phyloP scores from a whole-genome alignment of 1,140 invertebrate genomes.

The Caerostris extrusa region DNA sequence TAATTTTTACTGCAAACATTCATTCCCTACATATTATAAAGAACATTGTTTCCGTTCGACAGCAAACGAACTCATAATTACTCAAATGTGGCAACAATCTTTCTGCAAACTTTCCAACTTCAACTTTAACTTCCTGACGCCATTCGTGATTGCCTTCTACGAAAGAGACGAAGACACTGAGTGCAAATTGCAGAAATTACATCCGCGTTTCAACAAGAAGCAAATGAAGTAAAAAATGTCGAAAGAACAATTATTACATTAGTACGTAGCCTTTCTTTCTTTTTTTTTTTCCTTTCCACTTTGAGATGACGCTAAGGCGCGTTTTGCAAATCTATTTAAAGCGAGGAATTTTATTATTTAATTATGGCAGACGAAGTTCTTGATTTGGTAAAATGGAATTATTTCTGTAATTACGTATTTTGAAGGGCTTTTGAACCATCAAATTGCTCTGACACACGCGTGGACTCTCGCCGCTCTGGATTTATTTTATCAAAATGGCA shows the following conservation, averaged over 20 bases:
- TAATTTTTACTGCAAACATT: constrained; percentile 75
- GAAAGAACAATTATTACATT: constrained; percentile 76
- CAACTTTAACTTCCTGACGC: constrained; percentile 57
- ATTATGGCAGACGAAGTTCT: constrained; percentile 75
- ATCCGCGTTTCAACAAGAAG: constrained; percentile 56
- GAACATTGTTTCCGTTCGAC: constrained; percentile 60
- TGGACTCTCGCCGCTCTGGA: background rate
- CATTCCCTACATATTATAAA: constrained; percentile 10
- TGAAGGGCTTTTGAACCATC: constrained; percentile 63
- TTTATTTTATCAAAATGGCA: constrained; percentile 74
- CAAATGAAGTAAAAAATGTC: constrained; percentile 70
- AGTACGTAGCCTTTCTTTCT: constrained; percentile 65
- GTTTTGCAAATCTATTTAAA: constrained; percentile 77
- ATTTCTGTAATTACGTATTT: constrained; percentile 76
- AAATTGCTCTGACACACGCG: constrained; percentile 66
- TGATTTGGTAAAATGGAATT: constrained; percentile 77
- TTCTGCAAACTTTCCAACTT: constrained; percentile 76
- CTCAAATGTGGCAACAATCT: constrained; percentile 76
- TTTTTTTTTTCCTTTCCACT: constrained; percentile 25
- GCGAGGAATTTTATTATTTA: constrained; percentile 77
- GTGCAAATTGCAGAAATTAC: constrained; percentile 54
- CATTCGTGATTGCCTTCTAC: constrained; percentile 56
- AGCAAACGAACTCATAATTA: constrained; percentile 75
- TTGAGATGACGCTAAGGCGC: constrained; percentile 32
- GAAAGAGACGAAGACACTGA: background rate